Base-by-base conservation (phyloP, 2,888 invertebrate genomes). In the Acleris emargana region DNA sequence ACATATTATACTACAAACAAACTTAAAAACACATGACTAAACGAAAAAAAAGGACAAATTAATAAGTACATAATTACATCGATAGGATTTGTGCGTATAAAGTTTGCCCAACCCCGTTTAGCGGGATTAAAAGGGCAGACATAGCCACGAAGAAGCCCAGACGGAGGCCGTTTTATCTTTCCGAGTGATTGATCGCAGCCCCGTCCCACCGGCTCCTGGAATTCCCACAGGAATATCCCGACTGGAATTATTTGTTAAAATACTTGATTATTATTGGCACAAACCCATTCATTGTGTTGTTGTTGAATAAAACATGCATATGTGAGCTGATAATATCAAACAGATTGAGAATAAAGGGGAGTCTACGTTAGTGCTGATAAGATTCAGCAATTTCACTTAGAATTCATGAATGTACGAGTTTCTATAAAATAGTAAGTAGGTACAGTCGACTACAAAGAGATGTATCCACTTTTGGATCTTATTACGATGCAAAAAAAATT, bases 161-260 rank as follows among this genome's bases (percentile, higher is more conserved):
- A 38, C 60, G 52, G 51, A 60, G 47, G 52, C 61, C 61, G 52
- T 61, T 60, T 66, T 61, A 66, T 66, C 61, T 64, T 43, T 51
- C 63, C 55, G 32, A 47, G 51, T 66, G 66, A 66, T 66, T 55
- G 66, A 66, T 61, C 61, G 61, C 66, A 66, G 66, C 43, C 42
- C 20, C 55, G 45, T 20, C 61, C 25, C 28, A 43, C 45, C 57
- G 13, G 11, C 20, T 51, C 51, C 54, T 6, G 51, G 25, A 18
- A 51, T 28, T 50, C 51, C 17, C 45, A n/a, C 45, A 17, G 45
- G 45, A 62, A 66, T 66, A 60, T 47, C 60, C 64, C 45, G 51
- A 38, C 47, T 45, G 42, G 47, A 57, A 59, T 54, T 60, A 45
- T 66, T 57, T 47, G 38, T 61, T 57, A 20, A 45, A 38, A 61